These are phyloP conservation scores for Hetaerina americana DNA, from an alignment of 1,140 invertebrate genomes.

Conservation along the genomic window DNA sequence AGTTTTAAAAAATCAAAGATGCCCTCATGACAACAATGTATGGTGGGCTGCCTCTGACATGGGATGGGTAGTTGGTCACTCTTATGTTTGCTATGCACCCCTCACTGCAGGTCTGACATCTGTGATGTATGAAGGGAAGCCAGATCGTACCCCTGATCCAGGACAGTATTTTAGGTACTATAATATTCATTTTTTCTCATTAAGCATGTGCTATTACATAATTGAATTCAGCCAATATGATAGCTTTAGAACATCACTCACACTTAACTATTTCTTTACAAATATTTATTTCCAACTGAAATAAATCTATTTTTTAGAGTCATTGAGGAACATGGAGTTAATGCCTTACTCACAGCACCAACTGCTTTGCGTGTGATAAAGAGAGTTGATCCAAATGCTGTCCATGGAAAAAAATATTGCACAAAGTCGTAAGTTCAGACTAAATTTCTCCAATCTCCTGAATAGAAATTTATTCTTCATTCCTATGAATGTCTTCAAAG, in stretches of 20 bases:
- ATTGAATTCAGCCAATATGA: no score
- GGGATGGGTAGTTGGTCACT: constrained; percentile 90
- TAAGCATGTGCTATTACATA: no score
- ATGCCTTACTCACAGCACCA: constrained; percentile 75
- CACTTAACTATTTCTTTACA: no score
- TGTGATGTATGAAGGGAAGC: constrained; percentile 89
- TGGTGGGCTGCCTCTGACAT: constrained; percentile 79
- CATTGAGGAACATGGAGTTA: constrained; percentile 73
- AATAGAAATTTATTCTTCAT: background rate
- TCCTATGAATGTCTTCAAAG: background rate
- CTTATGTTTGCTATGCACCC: constrained; percentile 86
- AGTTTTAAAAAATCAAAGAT: no score
- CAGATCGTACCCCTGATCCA: constrained; percentile 81
- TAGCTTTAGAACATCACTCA: no score
- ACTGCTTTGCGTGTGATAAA: constrained; percentile 77
- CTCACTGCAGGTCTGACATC: constrained; percentile 68
- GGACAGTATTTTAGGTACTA: constrained; percentile 71
- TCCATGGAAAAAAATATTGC: constrained; percentile 51
- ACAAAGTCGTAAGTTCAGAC: constrained; percentile 42
- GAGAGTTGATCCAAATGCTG: constrained; percentile 54
- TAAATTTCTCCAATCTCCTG: background rate
- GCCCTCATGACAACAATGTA: constrained; percentile 52
- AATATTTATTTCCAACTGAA: no score
- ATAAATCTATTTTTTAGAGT: constrained; percentile 43
- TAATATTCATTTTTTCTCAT: no score